Evolutionary conservation across 2,888 invertebrate species (phyloP), one percentile per base, ranked within the genome.

Genomic region (Nipponacmea schrenckii): DNA sequence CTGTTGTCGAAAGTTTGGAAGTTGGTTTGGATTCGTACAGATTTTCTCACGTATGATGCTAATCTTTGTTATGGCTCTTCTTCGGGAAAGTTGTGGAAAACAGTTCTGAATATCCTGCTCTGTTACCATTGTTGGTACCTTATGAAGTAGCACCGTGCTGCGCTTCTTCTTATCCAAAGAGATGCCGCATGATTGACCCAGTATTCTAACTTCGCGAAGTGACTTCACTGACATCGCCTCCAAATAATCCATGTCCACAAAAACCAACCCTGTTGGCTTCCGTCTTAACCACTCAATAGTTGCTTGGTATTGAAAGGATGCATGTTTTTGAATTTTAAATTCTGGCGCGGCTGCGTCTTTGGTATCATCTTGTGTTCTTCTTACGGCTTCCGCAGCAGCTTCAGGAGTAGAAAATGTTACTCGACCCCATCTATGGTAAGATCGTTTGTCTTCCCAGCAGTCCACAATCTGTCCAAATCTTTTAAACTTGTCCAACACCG

Each of bases 201-300:
- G 31, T 31, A 70, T 62, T 17, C 44, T n/a, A 17, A 74, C 14
- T 39, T 17, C 14, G 1, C 66, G n/a, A 3, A 14, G n/a, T 46
- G 8, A 17, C 14, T 62, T 31, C 15, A 65, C 67, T 14, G n/a
- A 4, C 17, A 72, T 27, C 10, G 74, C 10, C 31, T 79, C 78
- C 48, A 76, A 81, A 10, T 74, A 72, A 20, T 67, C 69, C 26
- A 81, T 69, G 8, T 69, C 64, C n/a, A 82, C 80, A 73, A 78
- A 84, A 2, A 80, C 83, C 69, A 75, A 72, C 17, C 81, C 83
- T 68, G 74, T 79, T 0, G 77, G 70, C 62, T 66, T 70, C 64
- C 85, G 71, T 63, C 85, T 73, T 20, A 75, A 77, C 83, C 83
- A 84, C 15, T 74, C 74, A 8, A 85, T 27, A 27, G 74, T 77